Evolutionary conservation across 2,113 vertebrate genomes (phyloP).

Genomic region (Brachypodius melanocephalos): DNA sequence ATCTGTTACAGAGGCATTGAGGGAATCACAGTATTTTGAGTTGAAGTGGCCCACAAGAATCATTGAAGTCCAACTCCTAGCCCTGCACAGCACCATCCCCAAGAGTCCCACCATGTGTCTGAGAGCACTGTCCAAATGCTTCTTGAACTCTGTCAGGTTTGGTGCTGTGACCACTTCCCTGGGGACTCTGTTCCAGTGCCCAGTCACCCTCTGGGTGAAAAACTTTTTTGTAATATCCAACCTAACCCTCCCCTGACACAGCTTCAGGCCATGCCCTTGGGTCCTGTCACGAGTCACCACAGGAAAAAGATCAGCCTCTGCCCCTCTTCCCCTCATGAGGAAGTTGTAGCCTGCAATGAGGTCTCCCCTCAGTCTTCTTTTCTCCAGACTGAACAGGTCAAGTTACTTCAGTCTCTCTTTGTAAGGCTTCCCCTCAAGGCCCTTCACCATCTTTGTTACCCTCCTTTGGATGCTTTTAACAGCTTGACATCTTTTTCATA

Average conservation of each 20-base stretch:
- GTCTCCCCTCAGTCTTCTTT: neutral
- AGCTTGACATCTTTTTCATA: neutral
- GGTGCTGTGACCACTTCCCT: neutral
- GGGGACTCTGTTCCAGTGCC: neutral
- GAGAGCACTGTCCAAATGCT: neutral
- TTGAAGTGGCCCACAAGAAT: neutral
- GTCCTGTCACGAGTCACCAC: neutral
- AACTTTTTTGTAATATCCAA: neutral
- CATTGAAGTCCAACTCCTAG: neutral
- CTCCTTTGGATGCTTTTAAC: neutral
- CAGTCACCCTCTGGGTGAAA: neutral
- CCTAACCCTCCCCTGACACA: neutral
- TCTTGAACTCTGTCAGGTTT: neutral
- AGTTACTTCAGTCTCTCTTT: neutral
- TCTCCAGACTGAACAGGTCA: neutral
- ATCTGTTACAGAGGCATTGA: neutral
- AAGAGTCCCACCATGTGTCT: neutral
- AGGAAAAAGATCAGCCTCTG: neutral
- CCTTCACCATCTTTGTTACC: neutral
- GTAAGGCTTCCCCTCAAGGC: neutral
- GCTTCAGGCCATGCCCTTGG: neutral
- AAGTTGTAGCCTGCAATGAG: neutral
- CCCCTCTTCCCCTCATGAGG: fast-evolving
- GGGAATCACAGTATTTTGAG: neutral
- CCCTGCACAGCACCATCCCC: neutral